Conservation (phyloP, 2,888 invertebrate genomes). For the Acrobasis suavella region DNA sequence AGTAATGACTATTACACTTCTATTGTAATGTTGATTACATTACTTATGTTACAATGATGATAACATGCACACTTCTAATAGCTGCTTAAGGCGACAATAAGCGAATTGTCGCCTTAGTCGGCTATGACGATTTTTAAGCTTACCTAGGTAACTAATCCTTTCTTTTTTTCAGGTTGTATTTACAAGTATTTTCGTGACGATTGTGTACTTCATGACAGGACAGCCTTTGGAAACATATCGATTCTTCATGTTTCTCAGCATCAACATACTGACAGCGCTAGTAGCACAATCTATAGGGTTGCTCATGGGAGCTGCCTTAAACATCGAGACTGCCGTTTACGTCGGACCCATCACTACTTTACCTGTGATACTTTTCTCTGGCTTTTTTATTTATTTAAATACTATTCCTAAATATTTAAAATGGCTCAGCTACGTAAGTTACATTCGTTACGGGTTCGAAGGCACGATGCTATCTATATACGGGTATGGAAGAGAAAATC, state of each 20-base stretch:
- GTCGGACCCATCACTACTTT: conserved; percentile 95
- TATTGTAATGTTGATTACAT: too few relatives aligned
- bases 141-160: conserved; percentile 36
- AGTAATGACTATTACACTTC: too few relatives aligned
- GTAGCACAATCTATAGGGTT: conserved; percentile 96
- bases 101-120: too few relatives aligned
- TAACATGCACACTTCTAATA: too few relatives aligned
- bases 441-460: conserved; percentile 94
- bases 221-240: conserved; percentile 94
- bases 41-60: too few relatives aligned
- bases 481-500: conserved; percentile 90
- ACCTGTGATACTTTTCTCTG: conserved; percentile 95
- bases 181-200: conserved; percentile 92
- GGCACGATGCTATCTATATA: conserved; percentile 95
- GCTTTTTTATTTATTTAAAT: conserved; percentile 96
- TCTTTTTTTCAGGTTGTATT: conserved; percentile 87
- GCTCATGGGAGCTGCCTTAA: conserved; percentile 95
- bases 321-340: conserved; percentile 90
- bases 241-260: conserved; percentile 90
- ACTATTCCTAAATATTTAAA: conserved; percentile 94
- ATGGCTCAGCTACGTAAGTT: conserved; percentile 95
- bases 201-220: conserved; percentile 97
- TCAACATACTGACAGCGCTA: conserved; percentile 90
- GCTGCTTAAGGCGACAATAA: too few relatives aligned
- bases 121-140: too few relatives aligned